Conservation (phyloP, 2,113 vertebrate genomes). For the Telmatochromis brichardi region DNA sequence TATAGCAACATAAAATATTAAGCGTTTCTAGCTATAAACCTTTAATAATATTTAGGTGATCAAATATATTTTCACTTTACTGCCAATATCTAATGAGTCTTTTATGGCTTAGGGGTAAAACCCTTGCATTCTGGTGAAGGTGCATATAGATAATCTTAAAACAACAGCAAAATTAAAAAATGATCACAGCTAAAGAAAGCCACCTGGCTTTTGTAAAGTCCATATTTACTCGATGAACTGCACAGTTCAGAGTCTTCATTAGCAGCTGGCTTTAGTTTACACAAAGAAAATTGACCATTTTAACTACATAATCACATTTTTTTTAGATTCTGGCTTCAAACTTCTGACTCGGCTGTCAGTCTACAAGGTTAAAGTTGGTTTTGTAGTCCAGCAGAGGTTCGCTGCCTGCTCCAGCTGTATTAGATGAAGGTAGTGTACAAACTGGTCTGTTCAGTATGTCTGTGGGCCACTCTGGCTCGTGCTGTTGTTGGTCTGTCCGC, state of each 20-base stretch:
- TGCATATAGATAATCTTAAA: neutral
- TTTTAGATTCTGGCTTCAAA: neutral
- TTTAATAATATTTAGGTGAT: neutral
- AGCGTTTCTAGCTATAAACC: neutral
- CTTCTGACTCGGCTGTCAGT: neutral
- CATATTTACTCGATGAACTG: fast-evolving
- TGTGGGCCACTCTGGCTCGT: neutral
- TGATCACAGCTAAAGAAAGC: neutral
- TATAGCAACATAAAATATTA: neutral
- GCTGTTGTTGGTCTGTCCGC: neutral
- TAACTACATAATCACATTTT: neutral
- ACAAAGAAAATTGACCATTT: neutral
- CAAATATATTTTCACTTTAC: neutral
- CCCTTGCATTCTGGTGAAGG: neutral
- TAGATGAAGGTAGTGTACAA: neutral
- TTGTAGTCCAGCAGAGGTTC: neutral
- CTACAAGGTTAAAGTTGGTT: neutral
- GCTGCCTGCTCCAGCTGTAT: neutral
- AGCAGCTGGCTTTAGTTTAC: neutral
- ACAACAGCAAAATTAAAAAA: neutral
- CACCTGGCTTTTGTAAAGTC: neutral
- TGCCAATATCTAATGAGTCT: neutral
- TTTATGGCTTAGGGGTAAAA: neutral
- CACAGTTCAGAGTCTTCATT: neutral
- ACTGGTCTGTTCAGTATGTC: neutral